Base-by-base conservation (phyloP, 2,888 invertebrate species). In the Adelphocoris suturalis region DNA sequence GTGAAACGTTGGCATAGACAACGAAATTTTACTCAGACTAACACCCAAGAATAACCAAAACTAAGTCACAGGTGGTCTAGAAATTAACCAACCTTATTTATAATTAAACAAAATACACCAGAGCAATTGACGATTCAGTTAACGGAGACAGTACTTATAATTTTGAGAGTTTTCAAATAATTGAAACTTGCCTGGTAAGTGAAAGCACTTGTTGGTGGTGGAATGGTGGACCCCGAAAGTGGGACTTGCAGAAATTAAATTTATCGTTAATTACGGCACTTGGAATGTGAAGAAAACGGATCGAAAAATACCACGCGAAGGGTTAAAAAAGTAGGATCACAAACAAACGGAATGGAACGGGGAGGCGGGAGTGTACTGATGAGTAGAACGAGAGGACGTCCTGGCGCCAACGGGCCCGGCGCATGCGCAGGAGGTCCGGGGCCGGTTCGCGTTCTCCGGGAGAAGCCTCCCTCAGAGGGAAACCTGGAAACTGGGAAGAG, bases 331-430 rank as follows among this genome's bases (percentile, higher is more conserved):
- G 12, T 14, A 48, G 52, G 23, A 48, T 48, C 52, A 48, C 57
- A 61, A 85, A 86, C 86, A 86, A 86, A 47, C 46, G 75, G 75
- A 86, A 86, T 76, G 86, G 86, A 52, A 86, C 86, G 86, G 86
- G 86, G 55, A 75, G 52, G 86, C 86, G 86, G 86, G 86, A 86
- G 75, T 48, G 68, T 75, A 86, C 86, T 86, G 86, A 86, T 47
- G 47, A 46, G 68, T 68, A 75, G 86, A 68, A 55, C 47, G 86
- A 27, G 76, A 46, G 76, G 68, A 19, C 47, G 75, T 86, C 75
- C 86, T 86, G 86, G 86, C 86, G 86, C 86, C 86, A 86, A 86
- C 61, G 47, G 68, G 76, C 13, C 16, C 27, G 37, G 75, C 86
- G 86, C 86, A 75, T 19, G 86, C 86, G 86, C 61, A 75, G 9